These are phyloP conservation scores for Pachyuromys duprasi DNA, from an alignment of 2,797 vertebrate species.

Conservation along the genomic window DNA sequence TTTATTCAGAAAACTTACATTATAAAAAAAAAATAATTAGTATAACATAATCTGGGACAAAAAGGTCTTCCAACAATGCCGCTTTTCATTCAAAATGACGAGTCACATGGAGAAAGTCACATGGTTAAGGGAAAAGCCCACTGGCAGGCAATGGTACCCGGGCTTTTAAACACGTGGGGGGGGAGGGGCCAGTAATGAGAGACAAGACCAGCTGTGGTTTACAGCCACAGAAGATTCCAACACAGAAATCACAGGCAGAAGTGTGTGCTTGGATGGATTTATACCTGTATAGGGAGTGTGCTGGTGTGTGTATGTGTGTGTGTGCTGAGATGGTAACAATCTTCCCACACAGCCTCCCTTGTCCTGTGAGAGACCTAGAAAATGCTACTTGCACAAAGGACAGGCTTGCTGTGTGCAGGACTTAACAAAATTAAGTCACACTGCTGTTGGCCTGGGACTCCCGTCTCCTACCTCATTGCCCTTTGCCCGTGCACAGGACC, in stretches of 20 bases:
- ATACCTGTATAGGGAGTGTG: background rate
- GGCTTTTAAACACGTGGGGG: background rate
- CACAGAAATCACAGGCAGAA: background rate
- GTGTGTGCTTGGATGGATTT: background rate
- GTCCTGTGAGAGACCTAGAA: background rate
- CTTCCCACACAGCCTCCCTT: background rate
- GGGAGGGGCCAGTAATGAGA: background rate
- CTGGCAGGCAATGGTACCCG: background rate
- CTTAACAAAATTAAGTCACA: accelerated
- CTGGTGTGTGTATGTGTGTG: background rate
- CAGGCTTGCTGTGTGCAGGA: background rate
- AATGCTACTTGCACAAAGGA: background rate
- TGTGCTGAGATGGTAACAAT: background rate
- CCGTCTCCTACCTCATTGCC: background rate
- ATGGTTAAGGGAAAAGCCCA: background rate
- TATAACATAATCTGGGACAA: background rate
- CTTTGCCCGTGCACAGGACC: background rate
- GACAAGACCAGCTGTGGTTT: background rate
- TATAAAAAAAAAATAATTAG: background rate
- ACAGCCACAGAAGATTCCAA: background rate
- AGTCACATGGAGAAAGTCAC: slow-evolving; percentile 4
- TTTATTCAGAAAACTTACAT: background rate
- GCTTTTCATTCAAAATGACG: background rate
- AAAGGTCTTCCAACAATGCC: background rate
- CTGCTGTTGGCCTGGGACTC: background rate